Evolutionary conservation across 2,797 vertebrate genomes (phyloP).

Genomic region (Rhabdomys pumilio): DNA sequence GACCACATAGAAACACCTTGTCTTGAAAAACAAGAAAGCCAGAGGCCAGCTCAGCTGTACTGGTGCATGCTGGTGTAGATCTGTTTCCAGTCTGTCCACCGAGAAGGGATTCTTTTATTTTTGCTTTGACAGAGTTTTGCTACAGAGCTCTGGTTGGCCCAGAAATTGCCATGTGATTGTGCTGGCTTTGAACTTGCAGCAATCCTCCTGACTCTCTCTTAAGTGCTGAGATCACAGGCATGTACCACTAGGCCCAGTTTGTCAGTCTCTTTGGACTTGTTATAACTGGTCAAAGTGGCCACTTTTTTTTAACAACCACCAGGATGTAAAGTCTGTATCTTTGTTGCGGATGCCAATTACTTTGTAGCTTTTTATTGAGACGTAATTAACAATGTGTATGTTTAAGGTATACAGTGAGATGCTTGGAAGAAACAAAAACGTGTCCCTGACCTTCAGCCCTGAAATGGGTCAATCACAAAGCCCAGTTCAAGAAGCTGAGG

Average conservation of each 20-base stretch:
- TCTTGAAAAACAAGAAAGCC: background rate
- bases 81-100: background rate
- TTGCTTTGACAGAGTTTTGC: background rate
- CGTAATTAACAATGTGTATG: background rate
- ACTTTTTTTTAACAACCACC: background rate
- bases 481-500: background rate
- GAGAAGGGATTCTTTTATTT: background rate
- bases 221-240: background rate
- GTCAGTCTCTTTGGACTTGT: background rate
- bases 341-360: background rate
- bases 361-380: background rate
- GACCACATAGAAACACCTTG: no score
- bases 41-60: background rate
- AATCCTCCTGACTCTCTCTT: background rate
- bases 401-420: background rate
- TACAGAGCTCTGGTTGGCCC: background rate
- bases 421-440: conserved; percentile 7
- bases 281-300: background rate
- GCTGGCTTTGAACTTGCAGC: background rate
- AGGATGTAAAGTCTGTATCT: background rate
- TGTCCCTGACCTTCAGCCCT: background rate
- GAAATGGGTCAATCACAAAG: background rate
- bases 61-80: background rate
- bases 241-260: background rate
- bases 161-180: no score